Base-by-base conservation (phyloP, 2,888 invertebrate species). In the Harpalus rufipes region DNA sequence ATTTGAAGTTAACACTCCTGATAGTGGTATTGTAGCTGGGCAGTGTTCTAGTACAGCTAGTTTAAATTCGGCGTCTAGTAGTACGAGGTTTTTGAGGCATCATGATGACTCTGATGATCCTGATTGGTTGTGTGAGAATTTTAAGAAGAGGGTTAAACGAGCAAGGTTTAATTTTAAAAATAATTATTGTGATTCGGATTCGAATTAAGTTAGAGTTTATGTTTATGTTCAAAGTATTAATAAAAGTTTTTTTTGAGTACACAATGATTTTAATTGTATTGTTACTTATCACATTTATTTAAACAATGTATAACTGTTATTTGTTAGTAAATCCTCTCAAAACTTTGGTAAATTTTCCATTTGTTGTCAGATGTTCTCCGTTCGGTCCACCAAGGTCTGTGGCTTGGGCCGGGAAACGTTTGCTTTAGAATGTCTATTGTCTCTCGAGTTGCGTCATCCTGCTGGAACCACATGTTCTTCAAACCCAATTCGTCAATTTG, bases 151-250 rank as follows among this genome's bases (percentile, higher is more conserved):
- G 61, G 92, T 94, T 58, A 93, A 94, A 88, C 93, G 93, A 87
- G 93, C 93, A 0, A 92, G 94, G 6, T 91, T 94, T 85, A 94
- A 94, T 89, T 93, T 94, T 89, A 92, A 94, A 87, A 93, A 92
- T 89, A 94, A 93, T 87, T 93, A 94, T 90, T 93, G 89, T 41
- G 94, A 94, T 86, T 94, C 94, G 0, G 95, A 95, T 89, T 94
- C 94, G 72, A 94, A 94, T 89, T 86, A 84, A 86, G 16, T 12
- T 74, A 74, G 18, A 74, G 18, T 41, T 74, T 74, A 14, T 74
- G 44, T 51, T 51, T 51, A 51, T 16, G n/a, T 12, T 18, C 7
- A 32, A 65, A 65, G 65, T 18, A 32, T 18, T 18, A 32, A 25
- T 32, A 32, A 65, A 65, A 12, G 8, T 51, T 51, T 51, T 51